Base-by-base conservation (phyloP, 2,113 vertebrate genomes). In the Potamarius usumacintae region DNA sequence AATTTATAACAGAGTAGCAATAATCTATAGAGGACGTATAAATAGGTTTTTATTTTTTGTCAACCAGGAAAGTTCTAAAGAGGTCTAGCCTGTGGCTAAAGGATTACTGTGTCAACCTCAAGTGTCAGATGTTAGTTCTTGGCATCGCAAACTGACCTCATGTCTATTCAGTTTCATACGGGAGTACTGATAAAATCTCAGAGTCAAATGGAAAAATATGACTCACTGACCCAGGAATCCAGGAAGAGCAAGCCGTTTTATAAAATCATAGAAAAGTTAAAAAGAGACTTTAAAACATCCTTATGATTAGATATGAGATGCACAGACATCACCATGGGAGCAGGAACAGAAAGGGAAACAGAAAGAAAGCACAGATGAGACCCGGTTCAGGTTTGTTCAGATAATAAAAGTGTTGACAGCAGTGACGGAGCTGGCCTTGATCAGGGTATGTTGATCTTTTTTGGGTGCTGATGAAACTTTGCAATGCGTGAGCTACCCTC, bases 371-470 rank as follows among this genome's bases (percentile, higher is more conserved):
- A 20, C 27, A 30, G 53, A 7, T 15, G 76, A 78, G 52, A 55
- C 52, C 50, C 52, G n/a, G 62, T 27, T 84, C 63, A 71, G 48
- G 48, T 7, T 55, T 9, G 25, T 55, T 18, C 25, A 8, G 82
- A 84, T 53, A 84, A 84, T 34, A 57, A 42, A 69, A 14, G 34
- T n/a, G 55, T 85, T 86, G 85, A 86, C 74, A 65, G 60, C 15
- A 6, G 25, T 25, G 57, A 55, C 60, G 80, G 48, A 71, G 0
- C 11, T 22, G 60, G 48, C 60, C 85, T 86, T 85, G 77, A 52
- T 69, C 27, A 2, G 17, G 57, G 30, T 82, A 22, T 82, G 52
- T 57, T 30, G 65, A 20, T 55, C 63, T 55, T 67, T 42, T 58
- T 57, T 76, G 69, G 71, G 34, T 27, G 69, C 30, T 12, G 15